Base-by-base conservation (phyloP, 2,888 invertebrate species). In the Mallateleia sp. region DNA sequence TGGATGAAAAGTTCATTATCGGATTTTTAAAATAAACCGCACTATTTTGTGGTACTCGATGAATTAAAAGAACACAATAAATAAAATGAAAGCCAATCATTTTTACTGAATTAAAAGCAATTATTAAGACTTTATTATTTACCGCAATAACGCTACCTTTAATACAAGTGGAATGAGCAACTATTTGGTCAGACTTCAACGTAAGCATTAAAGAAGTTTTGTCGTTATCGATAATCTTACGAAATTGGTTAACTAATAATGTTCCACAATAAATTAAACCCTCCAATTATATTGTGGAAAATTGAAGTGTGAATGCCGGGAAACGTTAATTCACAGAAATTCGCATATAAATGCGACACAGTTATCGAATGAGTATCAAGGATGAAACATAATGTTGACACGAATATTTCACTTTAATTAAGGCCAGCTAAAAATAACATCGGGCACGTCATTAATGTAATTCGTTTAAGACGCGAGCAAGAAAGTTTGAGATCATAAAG, bases 331-430 rank as follows among this genome's bases (percentile, higher is more conserved):
- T 20, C 22, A 22, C 47, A 9, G 47, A 47, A 47, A 47, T 47
- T 47, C 47, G 9, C 47, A 45, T 20, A 47, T 9, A 47, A 47
- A 47, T 20, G 20, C 47, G 20, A 22, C 47, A 47, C 22, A 20
- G 14, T 45, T 45, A 47, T 22, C 20, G 47, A 47, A 47, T 47
- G 8, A 47, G 20, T 47, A 47, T 47, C 47, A 47, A 47, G 47
- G 54, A 69, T 32, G 52, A 52, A 52, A 52, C 52, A 32, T 28
- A 34, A 69, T 34, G 25, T 72, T 83, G 83, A 77, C 83, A 83
- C 52, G 64, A 69, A 83, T 83, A 77, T 77, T 83, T 77, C 62
- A 54, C 47, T 62, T 71, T 82, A 77, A 83, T 83, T 83, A 69
- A 83, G 83, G 83, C 54, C 83, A 64, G 54, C 71, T 83, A 83